These are phyloP conservation scores for Phragmatobia fuliginosa DNA, from an alignment of 2,888 invertebrate species.

Conservation along the genomic window DNA sequence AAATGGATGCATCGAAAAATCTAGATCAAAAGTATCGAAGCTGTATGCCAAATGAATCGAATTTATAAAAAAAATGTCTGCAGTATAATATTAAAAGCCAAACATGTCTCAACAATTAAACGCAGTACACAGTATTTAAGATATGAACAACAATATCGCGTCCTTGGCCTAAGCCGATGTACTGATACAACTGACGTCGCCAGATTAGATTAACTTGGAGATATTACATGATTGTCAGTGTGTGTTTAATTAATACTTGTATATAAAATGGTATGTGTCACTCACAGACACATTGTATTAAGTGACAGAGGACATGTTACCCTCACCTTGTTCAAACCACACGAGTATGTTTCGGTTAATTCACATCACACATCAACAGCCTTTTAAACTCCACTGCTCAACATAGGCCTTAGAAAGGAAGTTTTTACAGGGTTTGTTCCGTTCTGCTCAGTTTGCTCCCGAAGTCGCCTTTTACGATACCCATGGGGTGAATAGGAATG, in stretches of 20 bases:
- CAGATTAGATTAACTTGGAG: constrained; percentile 10
- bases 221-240: constrained; percentile 3
- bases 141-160: constrained; percentile 5
- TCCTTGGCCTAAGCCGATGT: constrained; percentile 23
- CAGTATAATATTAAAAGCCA: not conserved
- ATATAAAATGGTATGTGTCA: not conserved
- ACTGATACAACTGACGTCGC: constrained; percentile 10
- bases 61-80: not conserved
- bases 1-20: not conserved
- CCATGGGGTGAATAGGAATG: no score
- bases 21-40: not conserved
- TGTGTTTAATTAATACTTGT: constrained; percentile 7
- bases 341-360: not conserved
- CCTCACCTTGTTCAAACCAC: not conserved
- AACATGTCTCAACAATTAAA: constrained; percentile 8
- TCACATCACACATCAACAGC: no score
- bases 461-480: no score
- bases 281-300: not conserved
- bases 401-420: no score
- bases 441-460: no score
- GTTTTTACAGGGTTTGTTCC: no score
- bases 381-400: no score
- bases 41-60: not conserved
- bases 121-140: not conserved
- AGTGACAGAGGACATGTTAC: not conserved